Percentiles rank a stretch among this genome's conserved stretches.
These are phyloP conservation scores for Trichomalopsis sarcophagae DNA, from an alignment of 1,140 invertebrate species.

Conservation along the genomic window DNA sequence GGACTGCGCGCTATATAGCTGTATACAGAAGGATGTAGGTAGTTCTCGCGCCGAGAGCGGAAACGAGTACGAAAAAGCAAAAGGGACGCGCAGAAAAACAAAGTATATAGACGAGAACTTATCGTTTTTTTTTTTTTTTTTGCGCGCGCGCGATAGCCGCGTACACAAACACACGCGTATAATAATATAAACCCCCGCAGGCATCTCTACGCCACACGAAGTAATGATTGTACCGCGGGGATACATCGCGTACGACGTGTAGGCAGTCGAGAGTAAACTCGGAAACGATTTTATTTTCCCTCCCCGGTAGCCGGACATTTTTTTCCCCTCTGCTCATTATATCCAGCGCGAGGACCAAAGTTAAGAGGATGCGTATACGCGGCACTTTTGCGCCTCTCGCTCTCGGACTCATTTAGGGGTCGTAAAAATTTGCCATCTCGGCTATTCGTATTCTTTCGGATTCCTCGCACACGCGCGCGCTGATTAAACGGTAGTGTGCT, in stretches of 20 bases:
- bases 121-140: not conserved
- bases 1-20: not conserved
- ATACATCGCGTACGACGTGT: not conserved
- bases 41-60: not conserved
- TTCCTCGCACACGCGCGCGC: no score
- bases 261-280: not conserved
- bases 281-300: conserved; percentile 11
- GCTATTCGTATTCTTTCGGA: not conserved
- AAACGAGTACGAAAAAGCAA: not conserved
- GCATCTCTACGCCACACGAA: not conserved
- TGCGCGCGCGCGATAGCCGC: not conserved
- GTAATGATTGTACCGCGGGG: not conserved
- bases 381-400: not conserved
- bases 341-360: not conserved
- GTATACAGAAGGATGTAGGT: not conserved
- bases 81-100: not conserved
- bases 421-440: not conserved
- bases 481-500: no score
- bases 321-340: conserved; percentile 12
- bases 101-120: not conserved
- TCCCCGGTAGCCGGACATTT: conserved; percentile 17
- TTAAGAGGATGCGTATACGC: conserved; percentile 17
- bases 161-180: not conserved
- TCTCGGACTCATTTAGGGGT: not conserved
- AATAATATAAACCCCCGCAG: not conserved